phyloP scores from a whole-genome alignment of 1,140 invertebrate species.

The Drosophila grimshawi region DNA sequence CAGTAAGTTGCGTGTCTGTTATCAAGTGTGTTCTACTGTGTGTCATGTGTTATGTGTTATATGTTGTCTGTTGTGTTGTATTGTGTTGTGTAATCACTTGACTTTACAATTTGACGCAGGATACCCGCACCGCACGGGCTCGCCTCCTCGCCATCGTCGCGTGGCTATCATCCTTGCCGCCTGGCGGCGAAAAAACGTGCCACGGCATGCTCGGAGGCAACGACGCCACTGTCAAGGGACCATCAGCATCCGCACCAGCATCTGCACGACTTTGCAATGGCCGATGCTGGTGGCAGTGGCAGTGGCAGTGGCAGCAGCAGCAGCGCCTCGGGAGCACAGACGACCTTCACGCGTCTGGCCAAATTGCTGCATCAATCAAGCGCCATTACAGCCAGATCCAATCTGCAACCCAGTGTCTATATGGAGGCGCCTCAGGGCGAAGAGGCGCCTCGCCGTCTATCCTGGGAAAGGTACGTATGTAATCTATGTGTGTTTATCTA shows the following conservation, averaged over 20 bases:
- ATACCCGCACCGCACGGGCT: conserved; percentile 86
- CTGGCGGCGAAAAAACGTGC: conserved; percentile 81
- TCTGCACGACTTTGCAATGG: conserved; percentile 62
- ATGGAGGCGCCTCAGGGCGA: conserved; percentile 57
- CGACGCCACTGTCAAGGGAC: conserved; percentile 57
- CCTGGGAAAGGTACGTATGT: conserved; percentile 90
- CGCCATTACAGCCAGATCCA: conserved; percentile 72
- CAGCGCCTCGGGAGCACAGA: conserved; percentile 70
- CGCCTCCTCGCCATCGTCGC: conserved; percentile 84
- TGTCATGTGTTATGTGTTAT: not conserved
- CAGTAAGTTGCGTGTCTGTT: not conserved
- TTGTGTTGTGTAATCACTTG: conserved; percentile 36
- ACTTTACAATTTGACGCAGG: conserved; percentile 81
- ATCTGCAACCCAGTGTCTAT: conserved; percentile 73
- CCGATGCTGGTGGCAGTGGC: conserved; percentile 35
- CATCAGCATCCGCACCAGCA: conserved; percentile 44
- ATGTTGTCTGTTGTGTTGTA: conserved; percentile 1
- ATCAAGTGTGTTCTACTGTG: not conserved
- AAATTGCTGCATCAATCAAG: conserved; percentile 88
- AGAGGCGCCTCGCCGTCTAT: conserved; percentile 87
- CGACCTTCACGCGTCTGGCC: conserved; percentile 88
- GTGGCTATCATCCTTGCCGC: conserved; percentile 84
- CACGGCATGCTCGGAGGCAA: conserved; percentile 64
- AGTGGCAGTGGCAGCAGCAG: conserved; percentile 16
- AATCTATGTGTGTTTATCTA: conserved; percentile 47